Base-by-base conservation (phyloP, 2,888 invertebrate species). In the Cephus spinipes region DNA sequence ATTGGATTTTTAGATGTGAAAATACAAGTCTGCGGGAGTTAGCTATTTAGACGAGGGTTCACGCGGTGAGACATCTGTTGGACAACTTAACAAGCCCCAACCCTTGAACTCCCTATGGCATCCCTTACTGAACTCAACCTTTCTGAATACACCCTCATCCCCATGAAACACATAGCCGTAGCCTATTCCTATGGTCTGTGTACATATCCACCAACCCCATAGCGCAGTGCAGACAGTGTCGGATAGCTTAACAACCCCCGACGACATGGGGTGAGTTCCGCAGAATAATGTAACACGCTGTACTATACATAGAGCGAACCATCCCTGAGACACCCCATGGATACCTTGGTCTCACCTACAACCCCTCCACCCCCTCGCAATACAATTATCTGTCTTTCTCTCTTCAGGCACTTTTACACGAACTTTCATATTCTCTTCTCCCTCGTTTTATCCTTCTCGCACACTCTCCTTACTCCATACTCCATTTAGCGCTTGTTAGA, bases 41-140 rank as follows among this genome's bases (percentile, higher is more conserved):
- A 35, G 74, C 35, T 74, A 35, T 74, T 89, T 89, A 89, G 86
- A 87, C 83, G 85, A 80, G 81, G 88, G 87, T 88, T 90, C 91
- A 91, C 87, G 90, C 86, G 85, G 90, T 85, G 90, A 89, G 89
- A 90, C 91, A 91, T 91, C 90, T 91, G 91, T 91, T 89, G 88
- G 86, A 87, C 90, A 87, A 90, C 88, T 89, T 88, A 89, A 90
- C 88, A 86, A 85, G 83, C 83, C 84, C 88, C 86, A 83, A 84
- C 84, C 85, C 83, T 55, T 55, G 55, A 55, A 55, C 55, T 55
- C 55, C 23, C 23, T 55, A 55, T 23, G 55, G 69, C 71, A 77
- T 74, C 77, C 69, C 55, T 55, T 55, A 55, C 55, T 55, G 23
- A 55, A 55, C 55, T 55, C 55, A 55, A 55, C 55, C 55, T 55